Conservation (phyloP, 1,140 invertebrate genomes). For the Lasioglossum baleicum region DNA sequence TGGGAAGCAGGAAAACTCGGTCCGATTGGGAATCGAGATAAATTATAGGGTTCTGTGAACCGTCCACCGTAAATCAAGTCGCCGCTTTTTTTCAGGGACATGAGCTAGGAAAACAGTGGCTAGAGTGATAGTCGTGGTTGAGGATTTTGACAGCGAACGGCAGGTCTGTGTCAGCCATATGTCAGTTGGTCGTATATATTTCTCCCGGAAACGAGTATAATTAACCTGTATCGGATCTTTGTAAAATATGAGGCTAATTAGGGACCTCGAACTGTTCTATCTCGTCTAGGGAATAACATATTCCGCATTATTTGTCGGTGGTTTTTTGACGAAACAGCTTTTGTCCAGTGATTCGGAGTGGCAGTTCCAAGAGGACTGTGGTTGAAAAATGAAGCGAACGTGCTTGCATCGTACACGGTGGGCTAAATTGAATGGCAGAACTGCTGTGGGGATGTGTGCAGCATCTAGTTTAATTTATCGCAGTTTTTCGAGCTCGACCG, state of each 20-base stretch:
- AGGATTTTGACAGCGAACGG: not conserved
- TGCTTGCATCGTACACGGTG: no score
- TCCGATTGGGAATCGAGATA: not conserved
- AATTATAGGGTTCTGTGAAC: slow-evolving; percentile 10
- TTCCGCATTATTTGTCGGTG: no score
- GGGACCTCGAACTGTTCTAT: no score
- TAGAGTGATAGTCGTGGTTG: not conserved
- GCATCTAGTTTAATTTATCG: not conserved
- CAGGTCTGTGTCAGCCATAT: not conserved
- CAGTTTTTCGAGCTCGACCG: not conserved
- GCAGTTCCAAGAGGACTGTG: no score
- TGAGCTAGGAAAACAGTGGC: not conserved
- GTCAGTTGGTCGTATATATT: not conserved
- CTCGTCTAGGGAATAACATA: no score
- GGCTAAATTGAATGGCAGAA: no score
- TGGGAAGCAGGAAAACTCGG: not conserved
- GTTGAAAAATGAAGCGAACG: no score
- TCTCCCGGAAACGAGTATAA: not conserved
- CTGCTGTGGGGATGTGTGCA: no score
- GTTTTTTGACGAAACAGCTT: no score
- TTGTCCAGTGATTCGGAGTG: no score
- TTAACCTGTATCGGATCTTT: not conserved
- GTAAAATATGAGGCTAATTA: not conserved
- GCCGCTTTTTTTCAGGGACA: slow-evolving; percentile 2
- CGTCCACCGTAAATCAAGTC: not conserved